Evolutionary conservation across 2,888 invertebrate species (phyloP), one percentile per base, ranked within the genome.

Genomic region (Resseliella maxima): DNA sequence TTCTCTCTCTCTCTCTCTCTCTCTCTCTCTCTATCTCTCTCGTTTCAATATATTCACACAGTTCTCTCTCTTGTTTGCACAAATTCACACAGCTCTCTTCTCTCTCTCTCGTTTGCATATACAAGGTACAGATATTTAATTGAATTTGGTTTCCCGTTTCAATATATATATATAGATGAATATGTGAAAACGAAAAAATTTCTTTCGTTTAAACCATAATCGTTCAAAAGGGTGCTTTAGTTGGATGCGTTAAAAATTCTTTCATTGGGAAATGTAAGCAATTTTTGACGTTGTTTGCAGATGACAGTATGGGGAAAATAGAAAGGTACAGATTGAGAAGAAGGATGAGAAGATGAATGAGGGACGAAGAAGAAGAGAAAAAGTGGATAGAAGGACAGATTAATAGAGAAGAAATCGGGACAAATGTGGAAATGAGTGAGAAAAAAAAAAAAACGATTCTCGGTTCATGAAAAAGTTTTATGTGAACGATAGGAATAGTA

Each of bases 131-230:
- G 41, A 41, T 41, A 59, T 5, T 59, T 24, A 59, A 59, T 59
- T 59, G 59, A 59, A 59, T 59, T 59, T 59, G 59, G 27, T 59
- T 59, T 59, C 27, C 59, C 59, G 24, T 24, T 59, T 59, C 24
- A 59, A 2, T 59, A 5, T 59, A 24, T 59, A n/a, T n/a, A n/a
- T n/a, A n/a, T n/a, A n/a, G n/a, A n/a, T n/a, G n/a, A n/a, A n/a
- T n/a, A n/a, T n/a, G n/a, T n/a, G n/a, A n/a, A n/a, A n/a, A n/a
- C n/a, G n/a, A n/a, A n/a, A n/a, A n/a, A n/a, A n/a, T 24, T 59
- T 59, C 27, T 24, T 59, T 59, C 24, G 3, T 59, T 59, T 18
- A 18, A 2, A 15, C 59, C 24, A 12, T 59, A 24, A 59, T 59
- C 59, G 12, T 5, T 27, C 27, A 3, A 59, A 59, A 5, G 6